Percentiles rank a stretch among this genome's conserved stretches.
Conservation (phyloP, 2,888 invertebrate genomes). For the Arenicola marina region DNA sequence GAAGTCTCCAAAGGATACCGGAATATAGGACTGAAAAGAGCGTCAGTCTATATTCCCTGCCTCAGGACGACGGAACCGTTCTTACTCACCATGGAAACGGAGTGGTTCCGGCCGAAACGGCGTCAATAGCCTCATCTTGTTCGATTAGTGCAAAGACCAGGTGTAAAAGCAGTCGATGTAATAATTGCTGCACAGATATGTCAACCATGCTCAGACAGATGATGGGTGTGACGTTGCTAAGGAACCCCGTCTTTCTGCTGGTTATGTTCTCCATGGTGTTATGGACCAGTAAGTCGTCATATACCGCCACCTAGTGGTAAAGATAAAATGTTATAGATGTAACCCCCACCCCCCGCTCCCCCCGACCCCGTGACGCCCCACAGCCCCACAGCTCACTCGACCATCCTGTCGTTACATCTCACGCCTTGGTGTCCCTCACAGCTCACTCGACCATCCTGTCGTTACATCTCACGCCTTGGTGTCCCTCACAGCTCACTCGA, state of each 20-base stretch:
- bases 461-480: no score
- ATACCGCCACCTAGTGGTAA: no score
- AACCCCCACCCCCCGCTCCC: no score
- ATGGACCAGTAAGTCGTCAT: constrained; percentile 28
- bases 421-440: no score
- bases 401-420: no score
- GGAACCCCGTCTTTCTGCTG: constrained; percentile 16
- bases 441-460: no score
- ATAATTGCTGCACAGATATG: not conserved
- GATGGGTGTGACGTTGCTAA: constrained; percentile 10
- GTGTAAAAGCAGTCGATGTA: not conserved
- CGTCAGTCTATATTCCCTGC: not conserved
- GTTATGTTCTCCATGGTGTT: constrained; percentile 12
- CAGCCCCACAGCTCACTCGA: no score
- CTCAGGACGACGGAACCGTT: not conserved
- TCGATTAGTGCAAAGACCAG: no score
- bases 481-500: no score
- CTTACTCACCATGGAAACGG: not conserved
- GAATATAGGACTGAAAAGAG: not conserved
- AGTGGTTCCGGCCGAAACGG: not conserved
- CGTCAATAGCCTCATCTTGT: no score
- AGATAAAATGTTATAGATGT: not conserved
- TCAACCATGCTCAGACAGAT: not conserved
- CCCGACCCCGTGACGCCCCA: no score
- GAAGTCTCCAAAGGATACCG: constrained; percentile 20